Evolutionary conservation across 2,888 invertebrate genomes (phyloP).

Genomic region (Leptogaster cylindrica): DNA sequence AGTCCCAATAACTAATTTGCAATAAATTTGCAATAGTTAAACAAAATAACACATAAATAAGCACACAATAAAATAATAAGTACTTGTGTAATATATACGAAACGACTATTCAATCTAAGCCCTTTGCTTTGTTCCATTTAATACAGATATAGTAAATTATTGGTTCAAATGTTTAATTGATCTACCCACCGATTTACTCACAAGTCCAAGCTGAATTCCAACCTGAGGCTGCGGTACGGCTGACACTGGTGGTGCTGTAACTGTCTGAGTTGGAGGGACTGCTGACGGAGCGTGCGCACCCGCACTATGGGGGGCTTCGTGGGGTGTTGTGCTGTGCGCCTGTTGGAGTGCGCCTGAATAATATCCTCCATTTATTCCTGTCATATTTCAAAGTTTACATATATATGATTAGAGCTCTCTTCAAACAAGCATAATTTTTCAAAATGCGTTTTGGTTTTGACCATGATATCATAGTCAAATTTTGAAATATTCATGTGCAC

Average conservation of each 20-base stretch:
- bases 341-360: conserved; percentile 79
- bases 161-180: no score
- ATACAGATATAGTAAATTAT: no score
- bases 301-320: conserved; percentile 70
- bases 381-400: conserved; percentile 54
- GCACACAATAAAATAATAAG: no score
- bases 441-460: conserved; percentile 14
- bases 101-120: no score
- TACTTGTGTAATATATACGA: no score
- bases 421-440: conserved; percentile 31
- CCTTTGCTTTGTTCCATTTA: no score
- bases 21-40: no score
- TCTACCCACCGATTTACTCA: conserved; percentile 64
- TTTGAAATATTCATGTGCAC: neutral
- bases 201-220: conserved; percentile 64
- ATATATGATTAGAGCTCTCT: conserved; percentile 48
- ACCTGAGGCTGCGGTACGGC: conserved; percentile 61
- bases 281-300: conserved; percentile 55
- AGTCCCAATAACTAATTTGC: no score
- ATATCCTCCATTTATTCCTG: conserved; percentile 76
- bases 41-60: no score
- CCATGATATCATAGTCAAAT: conserved; percentile 11
- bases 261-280: conserved; percentile 63
- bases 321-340: conserved; percentile 87
- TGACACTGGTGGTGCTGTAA: conserved; percentile 63